Conservation (phyloP, 2,888 invertebrate genomes). For the Ethmia dodecea region DNA sequence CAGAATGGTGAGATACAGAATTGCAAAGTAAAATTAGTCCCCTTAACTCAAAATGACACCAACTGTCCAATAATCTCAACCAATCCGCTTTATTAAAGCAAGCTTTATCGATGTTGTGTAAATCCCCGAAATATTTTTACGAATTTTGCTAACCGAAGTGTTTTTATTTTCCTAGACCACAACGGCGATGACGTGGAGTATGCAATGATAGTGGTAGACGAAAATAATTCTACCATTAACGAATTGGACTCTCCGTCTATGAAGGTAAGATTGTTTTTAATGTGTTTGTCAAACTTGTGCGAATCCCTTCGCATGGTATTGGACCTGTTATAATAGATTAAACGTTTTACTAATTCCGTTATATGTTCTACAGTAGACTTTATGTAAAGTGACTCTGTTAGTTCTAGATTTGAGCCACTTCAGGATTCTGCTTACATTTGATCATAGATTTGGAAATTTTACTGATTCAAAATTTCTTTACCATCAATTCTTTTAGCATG, state of each 20-base stretch:
- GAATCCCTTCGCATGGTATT: not conserved
- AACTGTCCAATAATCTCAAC: constrained; percentile 21
- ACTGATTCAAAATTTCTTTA: not conserved
- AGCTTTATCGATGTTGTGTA: constrained; percentile 60
- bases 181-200: constrained; percentile 89
- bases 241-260: constrained; percentile 91
- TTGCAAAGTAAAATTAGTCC: constrained; percentile 3
- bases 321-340: not conserved
- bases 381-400: not conserved
- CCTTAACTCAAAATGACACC: constrained; percentile 2
- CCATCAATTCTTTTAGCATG: constrained; percentile 26
- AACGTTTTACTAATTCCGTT: not conserved
- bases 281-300: not conserved
- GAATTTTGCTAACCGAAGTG: not conserved
- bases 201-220: constrained; percentile 93
- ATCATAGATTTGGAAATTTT: not conserved
- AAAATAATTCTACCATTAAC: constrained; percentile 89
- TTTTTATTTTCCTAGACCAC: constrained; percentile 52
- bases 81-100: constrained; percentile 55
- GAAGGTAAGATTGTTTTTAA: constrained; percentile 80
- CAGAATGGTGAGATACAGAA: constrained; percentile 1
- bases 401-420: not conserved
- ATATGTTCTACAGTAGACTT: constrained; percentile 1
- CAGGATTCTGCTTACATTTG: not conserved
- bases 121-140: not conserved